Evolutionary conservation across 2,113 vertebrate genomes (phyloP).

Genomic region (Brachypodius melanocephalos): DNA sequence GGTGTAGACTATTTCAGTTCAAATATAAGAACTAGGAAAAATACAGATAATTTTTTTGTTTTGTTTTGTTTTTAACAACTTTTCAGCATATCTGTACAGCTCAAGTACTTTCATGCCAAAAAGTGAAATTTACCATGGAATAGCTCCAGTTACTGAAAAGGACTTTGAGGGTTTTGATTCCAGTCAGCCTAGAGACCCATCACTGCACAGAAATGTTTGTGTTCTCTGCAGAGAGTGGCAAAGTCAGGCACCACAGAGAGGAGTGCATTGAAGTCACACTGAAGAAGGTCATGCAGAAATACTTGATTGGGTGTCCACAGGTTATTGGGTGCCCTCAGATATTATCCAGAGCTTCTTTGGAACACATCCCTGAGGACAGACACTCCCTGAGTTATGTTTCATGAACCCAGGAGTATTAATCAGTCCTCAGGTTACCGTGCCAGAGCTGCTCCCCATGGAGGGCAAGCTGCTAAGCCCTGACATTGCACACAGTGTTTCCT

Average conservation of each 20-base stretch:
- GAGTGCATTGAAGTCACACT: not conserved
- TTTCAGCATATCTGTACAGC: not conserved
- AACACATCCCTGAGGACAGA: not conserved
- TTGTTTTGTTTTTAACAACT: not conserved
- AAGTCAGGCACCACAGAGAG: not conserved
- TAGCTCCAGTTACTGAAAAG: not conserved
- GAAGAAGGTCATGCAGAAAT: not conserved
- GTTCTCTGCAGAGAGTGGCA: no score
- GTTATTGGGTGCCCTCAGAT: not conserved
- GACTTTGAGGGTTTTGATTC: not conserved
- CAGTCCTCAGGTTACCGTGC: not conserved
- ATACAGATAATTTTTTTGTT: not conserved
- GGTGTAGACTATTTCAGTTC: not conserved
- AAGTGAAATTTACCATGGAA: not conserved
- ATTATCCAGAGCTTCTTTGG: not conserved
- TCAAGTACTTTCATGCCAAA: not conserved
- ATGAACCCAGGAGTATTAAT: accelerated
- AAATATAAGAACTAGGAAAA: not conserved
- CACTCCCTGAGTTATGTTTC: accelerated
- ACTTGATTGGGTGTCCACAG: no score
- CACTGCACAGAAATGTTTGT: not conserved
- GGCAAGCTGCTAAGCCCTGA: not conserved
- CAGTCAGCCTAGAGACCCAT: not conserved
- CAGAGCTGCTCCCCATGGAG: not conserved
- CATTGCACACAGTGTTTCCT: not conserved